Evolutionary conservation across 2,888 invertebrate genomes (phyloP), one percentile per base, ranked within the genome.

Genomic region (Choristoneura rosaceana): DNA sequence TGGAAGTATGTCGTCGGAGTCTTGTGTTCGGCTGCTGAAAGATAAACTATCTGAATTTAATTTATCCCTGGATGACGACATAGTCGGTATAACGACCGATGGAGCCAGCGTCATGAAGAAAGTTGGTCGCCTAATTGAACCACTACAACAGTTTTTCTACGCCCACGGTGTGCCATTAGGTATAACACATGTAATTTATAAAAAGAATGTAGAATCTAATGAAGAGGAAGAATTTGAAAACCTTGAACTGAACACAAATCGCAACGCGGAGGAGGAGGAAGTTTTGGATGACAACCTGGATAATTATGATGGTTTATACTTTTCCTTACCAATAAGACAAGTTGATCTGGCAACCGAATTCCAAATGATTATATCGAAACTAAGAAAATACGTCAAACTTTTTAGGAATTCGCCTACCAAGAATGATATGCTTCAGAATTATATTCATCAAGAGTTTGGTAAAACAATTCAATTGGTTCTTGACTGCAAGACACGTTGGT

Each of bases 101-200:
- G 82, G 78, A 17, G 79, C 82, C 25, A 76, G 70, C 69, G 80
- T 82, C 5, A 83, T 82, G 81, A 70, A 64, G n/a, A 83, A 83
- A 74, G 25, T 81, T 5, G 82, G 80, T 12, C 73, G 70, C 17
- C 71, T 78, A 67, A 78, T 82, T 15, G 10, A 55, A 47, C 74
- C 77, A n/a, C 12, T 68, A 69, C 80, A 82, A n/a, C 81, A 81
- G 73, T 69, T 80, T 17, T 80, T 80, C 47, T 77, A 73, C 38
- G 76, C 79, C 8, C 79, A 78, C 65, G 75, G 76, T 14, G 50
- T 76, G 2, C 78, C 80, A 33, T 70, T 81, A n/a, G 74, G 63
- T 25, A 75, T 81, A 67, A 69, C 70, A 47, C 80, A 79, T 73
- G 60, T 67, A 34, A 64, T 80, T 38, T 77, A 77, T 66, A 78